These are phyloP conservation scores for Gavia stellata DNA, from an alignment of 2,113 vertebrate species.

Conservation along the genomic window DNA sequence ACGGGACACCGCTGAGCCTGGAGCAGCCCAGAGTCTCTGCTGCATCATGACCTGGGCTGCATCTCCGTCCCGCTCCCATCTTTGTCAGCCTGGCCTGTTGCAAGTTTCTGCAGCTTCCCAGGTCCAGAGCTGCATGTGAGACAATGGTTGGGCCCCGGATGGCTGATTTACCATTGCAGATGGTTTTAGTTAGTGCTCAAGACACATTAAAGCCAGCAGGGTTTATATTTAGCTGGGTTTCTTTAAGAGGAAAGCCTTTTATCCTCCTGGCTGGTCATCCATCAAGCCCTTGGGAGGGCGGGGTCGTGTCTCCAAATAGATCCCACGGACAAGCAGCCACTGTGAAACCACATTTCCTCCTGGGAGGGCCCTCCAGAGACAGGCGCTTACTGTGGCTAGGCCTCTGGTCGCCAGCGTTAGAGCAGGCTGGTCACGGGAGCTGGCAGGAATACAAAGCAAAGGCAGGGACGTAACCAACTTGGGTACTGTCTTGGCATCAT, in stretches of 20 bases:
- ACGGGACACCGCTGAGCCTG: not conserved
- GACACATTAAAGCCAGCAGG: conserved; percentile 62
- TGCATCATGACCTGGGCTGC: not conserved
- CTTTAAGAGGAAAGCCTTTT: conserved; percentile 73
- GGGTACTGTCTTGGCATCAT: not conserved
- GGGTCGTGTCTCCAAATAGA: conserved; percentile 46
- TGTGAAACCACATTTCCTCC: conserved; percentile 54
- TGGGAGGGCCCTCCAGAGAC: conserved; percentile 34
- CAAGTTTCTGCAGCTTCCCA: not conserved
- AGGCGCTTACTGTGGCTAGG: not conserved
- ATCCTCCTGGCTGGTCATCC: conserved; percentile 60
- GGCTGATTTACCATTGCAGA: conserved; percentile 56
- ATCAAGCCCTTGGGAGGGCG: conserved; percentile 34
- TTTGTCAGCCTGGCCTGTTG: not conserved
- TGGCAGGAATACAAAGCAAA: not conserved
- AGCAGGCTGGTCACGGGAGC: not conserved
- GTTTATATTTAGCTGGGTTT: conserved; percentile 73
- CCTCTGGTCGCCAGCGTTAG: not conserved
- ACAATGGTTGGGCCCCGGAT: not conserved
- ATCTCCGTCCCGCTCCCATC: not conserved
- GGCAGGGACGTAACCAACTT: not conserved
- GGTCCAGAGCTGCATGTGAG: not conserved
- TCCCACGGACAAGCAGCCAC: conserved; percentile 42
- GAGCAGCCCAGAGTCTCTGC: not conserved
- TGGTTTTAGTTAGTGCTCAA: conserved; percentile 67